Conservation (phyloP, 2,113 vertebrate genomes). For the Hyaena hyaena region DNA sequence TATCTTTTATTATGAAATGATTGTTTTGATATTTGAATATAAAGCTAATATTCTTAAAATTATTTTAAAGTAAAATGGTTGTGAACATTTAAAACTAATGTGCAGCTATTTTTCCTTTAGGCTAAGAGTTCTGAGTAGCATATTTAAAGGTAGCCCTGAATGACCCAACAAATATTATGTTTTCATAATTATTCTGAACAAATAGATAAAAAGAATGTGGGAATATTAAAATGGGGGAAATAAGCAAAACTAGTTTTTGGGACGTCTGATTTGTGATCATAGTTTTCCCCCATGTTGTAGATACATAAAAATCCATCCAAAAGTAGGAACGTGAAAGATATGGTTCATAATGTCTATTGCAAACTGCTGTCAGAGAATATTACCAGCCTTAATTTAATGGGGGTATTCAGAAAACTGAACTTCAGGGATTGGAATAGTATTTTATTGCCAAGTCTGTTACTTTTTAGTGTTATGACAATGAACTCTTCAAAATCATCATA, state of each 20-base stretch:
- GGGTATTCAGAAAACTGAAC: background rate
- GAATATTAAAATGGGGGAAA: background rate
- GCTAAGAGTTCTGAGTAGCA: background rate
- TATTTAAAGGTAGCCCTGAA: background rate
- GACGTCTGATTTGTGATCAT: background rate
- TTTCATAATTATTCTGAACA: constrained; percentile 36
- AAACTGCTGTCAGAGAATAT: background rate
- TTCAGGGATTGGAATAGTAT: background rate
- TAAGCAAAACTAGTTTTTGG: constrained; percentile 43
- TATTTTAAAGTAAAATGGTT: constrained; percentile 34
- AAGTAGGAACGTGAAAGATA: background rate
- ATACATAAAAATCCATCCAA: background rate
- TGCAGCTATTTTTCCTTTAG: background rate
- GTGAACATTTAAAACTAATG: background rate
- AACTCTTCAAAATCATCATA: background rate
- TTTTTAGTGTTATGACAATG: background rate
- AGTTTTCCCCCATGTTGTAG: background rate
- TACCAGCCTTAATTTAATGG: background rate
- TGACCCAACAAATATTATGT: background rate
- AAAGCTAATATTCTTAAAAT: constrained; percentile 20
- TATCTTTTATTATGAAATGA: background rate
- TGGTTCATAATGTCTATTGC: background rate
- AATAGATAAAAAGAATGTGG: background rate
- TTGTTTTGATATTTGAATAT: background rate
- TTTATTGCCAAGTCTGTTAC: background rate